Base-by-base conservation (phyloP, 37 sponge, comb jelly and placozoan genomes). In the Aplysina aerophoba region DNA sequence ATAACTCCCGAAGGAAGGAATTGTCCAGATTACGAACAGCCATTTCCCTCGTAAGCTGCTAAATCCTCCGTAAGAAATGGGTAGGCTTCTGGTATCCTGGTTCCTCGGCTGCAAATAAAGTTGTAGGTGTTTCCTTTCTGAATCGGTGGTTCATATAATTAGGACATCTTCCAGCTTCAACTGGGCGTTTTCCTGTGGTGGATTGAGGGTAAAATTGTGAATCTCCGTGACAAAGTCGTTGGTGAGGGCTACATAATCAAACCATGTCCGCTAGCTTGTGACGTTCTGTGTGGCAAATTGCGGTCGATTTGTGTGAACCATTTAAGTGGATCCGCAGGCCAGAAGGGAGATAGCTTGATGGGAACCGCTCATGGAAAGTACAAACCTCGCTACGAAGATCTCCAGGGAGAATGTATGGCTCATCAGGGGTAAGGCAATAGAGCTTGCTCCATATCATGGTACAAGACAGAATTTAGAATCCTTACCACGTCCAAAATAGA, bases 1-100 rank as follows among this genome's bases (percentile, higher is more conserved):
- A 86, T 25, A 80, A 35, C 34, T 86, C 87, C 19, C 87, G 58
- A 8, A 86, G 20, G 30, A n/a, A n/a, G n/a, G n/a, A n/a, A n/a
- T 54, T 22, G 0, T 17, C 14, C 28, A 80, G 58, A 11, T 50
- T 21, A 0, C 19, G 14, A 4, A 24, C 35, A 21, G 66, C 22
- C n/a, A 35, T 27, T 16, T 80, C 87, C 4, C 87, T 81, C 30
- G 59, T 28, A 33, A 81, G 82, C 31, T 57, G 62, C 63, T 81
- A 63, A 30, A 81, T 57, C 33, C 82, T 27, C 20, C 62, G 31
- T 25, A 81, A 63, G 27, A 81, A 33, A 37, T 59, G 82, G 27
- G 62, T 20, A 31, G 63, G 82, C 34, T 81, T 81, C 27, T 33
- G 31, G 82, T 81, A 61, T 20, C 82, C 82, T 15, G 59, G 82